Evolutionary conservation across 2,113 vertebrate genomes (phyloP).

Genomic region (Etheostoma spectabile): DNA sequence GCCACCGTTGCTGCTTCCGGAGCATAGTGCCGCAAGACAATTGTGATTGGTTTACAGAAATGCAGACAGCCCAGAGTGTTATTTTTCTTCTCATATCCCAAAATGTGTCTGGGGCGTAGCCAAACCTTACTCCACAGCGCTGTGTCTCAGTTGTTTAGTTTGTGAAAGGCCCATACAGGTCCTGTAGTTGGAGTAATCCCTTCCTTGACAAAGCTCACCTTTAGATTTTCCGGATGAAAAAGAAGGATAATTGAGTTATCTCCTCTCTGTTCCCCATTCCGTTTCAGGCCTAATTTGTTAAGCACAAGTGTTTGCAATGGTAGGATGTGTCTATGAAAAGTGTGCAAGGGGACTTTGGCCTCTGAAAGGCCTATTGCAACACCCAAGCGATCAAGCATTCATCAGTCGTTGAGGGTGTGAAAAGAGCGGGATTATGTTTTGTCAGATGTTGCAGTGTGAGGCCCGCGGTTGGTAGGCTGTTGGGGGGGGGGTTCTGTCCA

Average conservation of each 20-base stretch:
- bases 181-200: slow-evolving; percentile 89
- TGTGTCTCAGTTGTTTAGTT: slow-evolving; percentile 78
- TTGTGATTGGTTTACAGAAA: no score
- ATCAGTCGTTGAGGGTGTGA: slow-evolving; percentile 86
- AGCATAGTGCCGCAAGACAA: no score
- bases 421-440: slow-evolving; percentile 91
- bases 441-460: slow-evolving; percentile 84
- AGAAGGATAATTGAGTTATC: slow-evolving; percentile 93
- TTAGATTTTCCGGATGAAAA: slow-evolving; percentile 81
- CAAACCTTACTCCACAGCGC: no score
- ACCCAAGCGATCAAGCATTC: slow-evolving; percentile 94
- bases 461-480: slow-evolving; percentile 83
- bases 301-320: slow-evolving; percentile 92
- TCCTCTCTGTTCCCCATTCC: slow-evolving; percentile 78
- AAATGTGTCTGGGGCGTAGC: no score
- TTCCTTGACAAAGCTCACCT: slow-evolving; percentile 82
- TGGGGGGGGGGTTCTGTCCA: slow-evolving; percentile 73
- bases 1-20: neutral
- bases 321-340: slow-evolving; percentile 84
- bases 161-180: slow-evolving; percentile 87
- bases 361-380: slow-evolving; percentile 90
- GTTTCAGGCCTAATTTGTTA: slow-evolving; percentile 87
- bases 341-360: slow-evolving; percentile 86
- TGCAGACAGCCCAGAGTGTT: no score
- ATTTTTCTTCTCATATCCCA: no score